Evolutionary conservation across 2,797 vertebrate species (phyloP), one percentile per base, ranked within the genome.

Genomic region (Philypnodon macrostomus): DNA sequence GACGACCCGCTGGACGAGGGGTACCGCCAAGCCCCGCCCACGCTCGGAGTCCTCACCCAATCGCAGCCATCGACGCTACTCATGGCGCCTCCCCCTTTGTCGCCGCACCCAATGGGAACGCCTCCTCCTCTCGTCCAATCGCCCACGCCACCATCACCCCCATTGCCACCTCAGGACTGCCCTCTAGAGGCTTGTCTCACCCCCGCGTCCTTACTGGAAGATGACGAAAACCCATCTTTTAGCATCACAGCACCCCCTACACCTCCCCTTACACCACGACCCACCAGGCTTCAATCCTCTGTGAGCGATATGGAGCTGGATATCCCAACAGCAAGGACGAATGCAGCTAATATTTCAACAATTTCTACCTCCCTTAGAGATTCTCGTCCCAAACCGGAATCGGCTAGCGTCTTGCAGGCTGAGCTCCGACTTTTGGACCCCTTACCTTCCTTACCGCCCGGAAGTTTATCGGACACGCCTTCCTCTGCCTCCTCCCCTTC

Each of bases 191-290:
- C 92, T 73, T 96, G 95, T 88, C 95, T 98, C 85, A 98, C 95
- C 41, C 96, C 96, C 0, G 95, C 95, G 77, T 98, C 94, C 0
- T 64, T 98, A 70, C 92, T 98, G 11, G 96, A 98, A n/a, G 95
- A 97, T 0, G 91, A 91, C 61, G 76, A 90, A 17, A 77, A 80
- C 49, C 76, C 77, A 0, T 64, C 73, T 13, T 93, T 95, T 84
- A 93, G 93, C 79, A 89, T 91, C 80, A 85, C 92, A 5, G 90
- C 89, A 23, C 75, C 91, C 3, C 79, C 83, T 63, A 79, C 62
- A 37, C 90, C 56, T 51, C 83, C 84, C 8, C 55, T 77, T 21
- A 91, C 88, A 2, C 77, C 90, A n/a, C 70, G 79, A 67, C 69
- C 73, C 72, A 91, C 92, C 86, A 87, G 90, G 72, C 93, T 95